A percentile compares a stretch with the other conserved stretches of the same genome.
Conservation (phyloP, 2,113 vertebrate genomes). For the Stegostoma tigrinum region DNA sequence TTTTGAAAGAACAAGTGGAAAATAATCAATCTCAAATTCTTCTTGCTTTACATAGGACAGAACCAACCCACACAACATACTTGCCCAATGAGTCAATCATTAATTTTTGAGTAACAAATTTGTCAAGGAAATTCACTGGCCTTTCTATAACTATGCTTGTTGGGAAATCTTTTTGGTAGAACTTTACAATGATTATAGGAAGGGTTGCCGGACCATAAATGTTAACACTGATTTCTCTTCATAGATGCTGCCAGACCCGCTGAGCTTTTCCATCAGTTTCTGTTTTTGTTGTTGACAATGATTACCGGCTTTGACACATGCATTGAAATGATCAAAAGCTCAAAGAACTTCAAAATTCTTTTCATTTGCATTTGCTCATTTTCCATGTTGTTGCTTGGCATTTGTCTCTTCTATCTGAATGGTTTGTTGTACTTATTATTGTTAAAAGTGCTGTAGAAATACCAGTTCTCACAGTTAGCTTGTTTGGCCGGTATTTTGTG, state of each 20-base stretch:
- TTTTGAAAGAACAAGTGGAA: not conserved
- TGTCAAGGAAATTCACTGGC: not conserved
- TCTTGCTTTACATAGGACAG: not conserved
- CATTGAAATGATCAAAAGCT: not conserved
- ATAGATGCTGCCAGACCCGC: too few species aligned
- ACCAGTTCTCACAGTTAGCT: not conserved
- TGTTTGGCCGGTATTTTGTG: not conserved
- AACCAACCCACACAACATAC: not conserved
- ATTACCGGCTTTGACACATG: not conserved
- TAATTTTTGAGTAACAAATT: not conserved
- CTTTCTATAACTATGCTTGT: not conserved
- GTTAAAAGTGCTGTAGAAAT: not conserved
- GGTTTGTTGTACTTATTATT: not conserved
- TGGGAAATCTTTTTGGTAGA: not conserved
- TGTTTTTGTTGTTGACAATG: not conserved
- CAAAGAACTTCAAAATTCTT: not conserved
- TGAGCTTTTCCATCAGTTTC: too few species aligned
- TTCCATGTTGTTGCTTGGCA: not conserved
- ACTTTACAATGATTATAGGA: not conserved
- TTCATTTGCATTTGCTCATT: not conserved
- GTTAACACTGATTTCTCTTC: too few species aligned
- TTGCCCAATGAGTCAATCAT: not conserved
- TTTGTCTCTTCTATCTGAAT: not conserved
- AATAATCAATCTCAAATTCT: not conserved
- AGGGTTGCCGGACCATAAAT: too few species aligned